These are phyloP conservation scores for Mamestra brassicae DNA, from an alignment of 2,888 invertebrate genomes.

Conservation along the genomic window DNA sequence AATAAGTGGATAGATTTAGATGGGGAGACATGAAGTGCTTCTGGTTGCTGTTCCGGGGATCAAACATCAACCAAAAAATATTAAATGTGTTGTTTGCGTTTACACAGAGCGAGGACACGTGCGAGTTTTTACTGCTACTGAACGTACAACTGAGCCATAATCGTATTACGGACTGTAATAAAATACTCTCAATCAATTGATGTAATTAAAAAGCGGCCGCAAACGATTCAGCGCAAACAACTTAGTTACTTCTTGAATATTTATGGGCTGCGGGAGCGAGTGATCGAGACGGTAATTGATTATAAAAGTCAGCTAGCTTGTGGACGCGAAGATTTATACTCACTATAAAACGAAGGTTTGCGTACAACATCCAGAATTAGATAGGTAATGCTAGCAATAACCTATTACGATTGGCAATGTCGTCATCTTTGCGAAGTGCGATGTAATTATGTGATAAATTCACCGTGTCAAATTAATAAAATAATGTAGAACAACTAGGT, in stretches of 20 bases:
- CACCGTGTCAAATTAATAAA: background rate
- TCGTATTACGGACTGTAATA: conserved; percentile 71
- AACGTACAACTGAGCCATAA: conserved; percentile 69
- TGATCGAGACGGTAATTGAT: conserved; percentile 86
- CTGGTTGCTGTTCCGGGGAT: conserved; percentile 10
- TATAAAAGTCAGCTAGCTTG: conserved; percentile 85
- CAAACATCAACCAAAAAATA: conserved; percentile 43
- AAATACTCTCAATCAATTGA: conserved; percentile 79
- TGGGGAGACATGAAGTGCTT: background rate
- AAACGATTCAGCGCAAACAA: conserved; percentile 79
- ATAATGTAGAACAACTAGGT: too few species aligned
- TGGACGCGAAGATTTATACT: conserved; percentile 84
- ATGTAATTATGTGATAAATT: conserved; percentile 8
- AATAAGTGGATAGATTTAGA: conserved; percentile 5
- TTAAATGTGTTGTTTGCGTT: conserved; percentile 52
- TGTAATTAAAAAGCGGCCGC: conserved; percentile 80
- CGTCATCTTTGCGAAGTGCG: conserved; percentile 15
- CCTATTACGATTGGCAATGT: conserved; percentile 35
- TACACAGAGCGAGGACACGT: conserved; percentile 53
- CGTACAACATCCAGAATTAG: conserved; percentile 59
- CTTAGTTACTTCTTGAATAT: conserved; percentile 81
- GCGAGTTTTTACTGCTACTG: conserved; percentile 51
- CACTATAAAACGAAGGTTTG: conserved; percentile 78
- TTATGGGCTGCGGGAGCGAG: conserved; percentile 80
- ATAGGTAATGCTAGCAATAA: conserved; percentile 46